Evolutionary conservation across 2,113 vertebrate species (phyloP).

Genomic region (Triplophysa rosa): DNA sequence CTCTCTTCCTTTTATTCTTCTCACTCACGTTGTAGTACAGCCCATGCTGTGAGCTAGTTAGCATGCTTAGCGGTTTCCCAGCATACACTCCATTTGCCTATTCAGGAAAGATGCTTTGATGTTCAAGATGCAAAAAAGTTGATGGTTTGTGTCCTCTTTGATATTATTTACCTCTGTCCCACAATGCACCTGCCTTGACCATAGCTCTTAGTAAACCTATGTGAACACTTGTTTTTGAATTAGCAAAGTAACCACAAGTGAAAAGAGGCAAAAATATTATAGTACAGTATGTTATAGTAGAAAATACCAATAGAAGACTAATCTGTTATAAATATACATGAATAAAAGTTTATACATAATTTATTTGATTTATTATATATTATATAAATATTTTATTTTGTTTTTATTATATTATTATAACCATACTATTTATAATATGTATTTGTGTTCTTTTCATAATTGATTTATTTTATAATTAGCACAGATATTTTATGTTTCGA

Average conservation of each 20-base stretch:
- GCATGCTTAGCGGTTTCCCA: constrained; percentile 11
- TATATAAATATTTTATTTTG: too few relatives aligned
- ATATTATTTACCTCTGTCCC: neutral
- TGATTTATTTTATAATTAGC: too few relatives aligned
- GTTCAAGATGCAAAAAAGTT: constrained; percentile 2
- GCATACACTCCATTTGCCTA: neutral
- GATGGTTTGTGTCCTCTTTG: neutral
- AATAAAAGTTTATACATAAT: too few relatives aligned
- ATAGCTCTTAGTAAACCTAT: neutral
- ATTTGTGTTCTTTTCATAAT: too few relatives aligned
- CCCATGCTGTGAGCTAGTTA: constrained; percentile 27
- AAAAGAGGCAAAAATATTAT: too few relatives aligned
- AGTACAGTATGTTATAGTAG: too few relatives aligned
- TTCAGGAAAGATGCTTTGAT: constrained; percentile 9
- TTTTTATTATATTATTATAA: too few relatives aligned
- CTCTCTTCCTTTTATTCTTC: constrained; percentile 25
- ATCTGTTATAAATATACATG: too few relatives aligned
- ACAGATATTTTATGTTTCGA: too few relatives aligned
- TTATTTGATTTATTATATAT: too few relatives aligned
- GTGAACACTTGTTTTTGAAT: neutral
- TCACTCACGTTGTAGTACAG: constrained; percentile 5
- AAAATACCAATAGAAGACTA: too few relatives aligned
- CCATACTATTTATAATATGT: too few relatives aligned
- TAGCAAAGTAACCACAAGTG: neutral
- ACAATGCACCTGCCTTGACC: neutral